Evolutionary conservation across 2,113 vertebrate genomes (phyloP), one percentile per base, ranked within the genome.

Genomic region (Eira barbara): DNA sequence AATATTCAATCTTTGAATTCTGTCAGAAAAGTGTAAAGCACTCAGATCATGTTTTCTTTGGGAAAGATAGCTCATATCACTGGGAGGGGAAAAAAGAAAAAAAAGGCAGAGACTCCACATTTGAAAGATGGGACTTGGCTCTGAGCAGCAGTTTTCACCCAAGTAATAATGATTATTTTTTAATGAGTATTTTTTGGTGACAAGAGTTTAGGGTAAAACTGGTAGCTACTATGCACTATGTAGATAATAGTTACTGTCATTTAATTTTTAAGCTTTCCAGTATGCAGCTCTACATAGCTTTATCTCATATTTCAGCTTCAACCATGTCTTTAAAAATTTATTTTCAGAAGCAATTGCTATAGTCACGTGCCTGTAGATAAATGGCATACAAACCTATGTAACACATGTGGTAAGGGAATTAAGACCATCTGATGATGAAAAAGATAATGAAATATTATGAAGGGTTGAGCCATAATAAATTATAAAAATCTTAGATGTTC

Each of bases 81-180:
- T 80, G 31, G 15, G 34, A 27, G 42, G 10, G 27, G 11, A 0
- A 4, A 27, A 52, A 52, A 52, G 12, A 83, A 83, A 71, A 36
- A 61, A 36, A 93, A 27, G 27, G 3, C 2, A 92, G 59, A 47
- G 4, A 8, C 17, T 93, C 55, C 93, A 18, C 0, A 85, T 92
- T 93, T 97, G 94, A 96, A 98, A 83, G 17, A 80, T 14, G 87
- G 39, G 47, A 52, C 73, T 42, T 91, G 94, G 2, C 31, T 49
- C 34, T 94, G 79, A 74, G 39, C 97, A 88, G 61, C 17, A 93
- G 12, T 90, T 94, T 96, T 97, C 65, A 98, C 13, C 15, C 0
- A 49, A 91, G 85, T 69, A 89, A 36, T 42, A 97, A 95, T 97
- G 91, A 97, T 95, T 95, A 61, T 29, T 97, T 97, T 97, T 98